Percentiles rank a stretch among this genome's conserved stretches.
Evolutionary conservation across 1,140 invertebrate species (phyloP).

Genomic region (Vollenhovia emeryi): DNA sequence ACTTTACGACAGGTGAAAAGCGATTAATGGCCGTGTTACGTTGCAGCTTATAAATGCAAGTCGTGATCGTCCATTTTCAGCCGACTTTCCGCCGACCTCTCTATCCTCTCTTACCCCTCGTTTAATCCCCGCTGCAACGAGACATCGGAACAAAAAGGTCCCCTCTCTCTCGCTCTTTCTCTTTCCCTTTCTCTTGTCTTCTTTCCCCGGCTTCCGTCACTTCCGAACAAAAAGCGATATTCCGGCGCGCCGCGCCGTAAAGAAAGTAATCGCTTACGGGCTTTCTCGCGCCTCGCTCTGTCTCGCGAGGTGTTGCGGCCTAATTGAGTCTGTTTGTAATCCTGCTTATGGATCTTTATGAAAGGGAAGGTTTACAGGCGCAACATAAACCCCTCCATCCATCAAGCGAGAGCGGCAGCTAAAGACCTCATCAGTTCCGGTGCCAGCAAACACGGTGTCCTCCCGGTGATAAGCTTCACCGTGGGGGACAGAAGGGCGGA

Average conservation of each 20-base stretch:
- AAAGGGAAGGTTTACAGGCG: conserved; percentile 77
- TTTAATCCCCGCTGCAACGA: conserved; percentile 28
- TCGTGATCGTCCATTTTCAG: conserved; percentile 63
- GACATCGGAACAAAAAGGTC: conserved; percentile 49
- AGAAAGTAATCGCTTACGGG: conserved; percentile 65
- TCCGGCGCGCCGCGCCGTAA: conserved; percentile 35
- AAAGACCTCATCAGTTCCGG: conserved; percentile 78
- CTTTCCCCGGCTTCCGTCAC: conserved; percentile 32
- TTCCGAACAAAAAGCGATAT: conserved; percentile 43
- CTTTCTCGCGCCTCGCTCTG: conserved; percentile 61
- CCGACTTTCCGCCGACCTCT: conserved; percentile 23
- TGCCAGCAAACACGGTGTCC: conserved; percentile 72
- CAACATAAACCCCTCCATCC: conserved; percentile 75
- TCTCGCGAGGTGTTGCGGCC: conserved; percentile 61
- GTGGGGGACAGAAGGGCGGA: conserved; percentile 38
- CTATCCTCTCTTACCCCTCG: not conserved
- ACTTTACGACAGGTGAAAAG: conserved; percentile 72
- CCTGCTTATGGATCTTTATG: conserved; percentile 76
- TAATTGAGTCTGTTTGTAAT: conserved; percentile 79
- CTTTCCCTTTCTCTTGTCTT: not conserved
- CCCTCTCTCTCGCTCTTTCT: not conserved
- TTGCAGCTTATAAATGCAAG: conserved; percentile 65
- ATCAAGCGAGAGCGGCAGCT: conserved; percentile 75
- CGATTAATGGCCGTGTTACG: conserved; percentile 71
- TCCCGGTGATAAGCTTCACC: conserved; percentile 66